Percentiles rank a stretch among this genome's conserved stretches.
phyloP scores from a whole-genome alignment of 2,113 vertebrate genomes.

The Jacana jacana region DNA sequence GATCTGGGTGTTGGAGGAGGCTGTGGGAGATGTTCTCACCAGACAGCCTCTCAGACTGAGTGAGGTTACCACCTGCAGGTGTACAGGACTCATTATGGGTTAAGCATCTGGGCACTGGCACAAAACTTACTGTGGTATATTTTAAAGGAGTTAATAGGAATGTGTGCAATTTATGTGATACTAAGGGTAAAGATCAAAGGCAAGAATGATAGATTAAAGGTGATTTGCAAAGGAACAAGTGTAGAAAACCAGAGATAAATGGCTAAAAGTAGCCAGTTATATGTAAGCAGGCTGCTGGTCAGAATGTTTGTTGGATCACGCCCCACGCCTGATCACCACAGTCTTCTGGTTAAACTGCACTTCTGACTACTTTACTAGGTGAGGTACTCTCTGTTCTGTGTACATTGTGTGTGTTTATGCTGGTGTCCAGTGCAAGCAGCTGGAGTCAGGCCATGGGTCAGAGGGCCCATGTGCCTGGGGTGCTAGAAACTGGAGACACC shows the following conservation, averaged over 20 bases:
- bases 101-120: neutral
- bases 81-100: too few relatives aligned
- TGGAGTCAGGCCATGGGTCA: neutral
- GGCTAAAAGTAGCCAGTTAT: neutral
- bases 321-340: neutral
- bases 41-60: neutral
- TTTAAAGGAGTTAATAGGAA: neutral
- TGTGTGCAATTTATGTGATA: rapidly evolving
- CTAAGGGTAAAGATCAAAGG: neutral
- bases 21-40: neutral
- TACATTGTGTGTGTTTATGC: neutral
- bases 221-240: neutral
- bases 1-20: rapidly evolving
- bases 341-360: neutral
- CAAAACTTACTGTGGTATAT: neutral
- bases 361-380: neutral
- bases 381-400: neutral
- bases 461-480: rapidly evolving
- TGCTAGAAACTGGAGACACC: neutral
- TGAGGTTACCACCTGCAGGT: neutral
- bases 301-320: neutral
- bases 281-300: neutral
- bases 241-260: neutral
- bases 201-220: neutral
- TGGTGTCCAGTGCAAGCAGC: neutral